phyloP scores from a whole-genome alignment of 2,113 vertebrate genomes.

The Pao palembangensis region DNA sequence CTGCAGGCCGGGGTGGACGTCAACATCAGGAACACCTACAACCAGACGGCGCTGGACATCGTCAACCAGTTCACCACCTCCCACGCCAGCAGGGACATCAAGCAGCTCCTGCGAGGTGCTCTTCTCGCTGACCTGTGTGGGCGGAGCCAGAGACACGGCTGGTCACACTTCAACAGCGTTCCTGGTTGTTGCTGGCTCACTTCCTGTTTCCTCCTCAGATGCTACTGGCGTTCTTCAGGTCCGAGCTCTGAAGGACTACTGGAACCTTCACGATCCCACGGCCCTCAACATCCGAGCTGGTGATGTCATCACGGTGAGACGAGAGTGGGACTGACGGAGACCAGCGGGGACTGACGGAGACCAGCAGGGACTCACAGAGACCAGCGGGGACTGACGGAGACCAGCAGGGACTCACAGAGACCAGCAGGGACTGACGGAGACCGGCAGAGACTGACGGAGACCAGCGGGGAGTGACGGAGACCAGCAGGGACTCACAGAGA shows the following conservation, averaged over 20 bases:
- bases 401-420: too few species aligned
- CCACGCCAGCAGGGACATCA: conserved; percentile 95
- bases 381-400: too few species aligned
- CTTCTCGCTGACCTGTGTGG: not conserved
- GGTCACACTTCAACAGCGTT: too few species aligned
- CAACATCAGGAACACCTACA: conserved; percentile 94
- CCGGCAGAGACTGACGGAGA: too few species aligned
- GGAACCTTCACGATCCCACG: conserved; percentile 94
- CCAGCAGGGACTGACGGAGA: too few species aligned
- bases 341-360: too few species aligned
- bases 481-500: too few species aligned
- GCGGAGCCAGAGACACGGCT: too few species aligned
- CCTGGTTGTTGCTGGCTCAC: not conserved
- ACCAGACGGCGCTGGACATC: conserved; percentile 95
- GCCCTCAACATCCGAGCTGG: conserved; percentile 92
- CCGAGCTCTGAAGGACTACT: conserved; percentile 93
- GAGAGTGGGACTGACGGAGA: too few species aligned
- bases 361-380: too few species aligned
- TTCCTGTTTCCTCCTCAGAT: conserved; percentile 67
- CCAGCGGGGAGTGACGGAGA: too few species aligned
- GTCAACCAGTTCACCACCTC: conserved; percentile 99
- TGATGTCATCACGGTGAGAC: conserved; percentile 87
- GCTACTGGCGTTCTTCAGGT: conserved; percentile 93
- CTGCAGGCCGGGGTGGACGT: conserved; percentile 87
- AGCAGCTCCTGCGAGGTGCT: conserved; percentile 88